phyloP scores from a whole-genome alignment of 2,797 vertebrate genomes.

The Macropodus opercularis region DNA sequence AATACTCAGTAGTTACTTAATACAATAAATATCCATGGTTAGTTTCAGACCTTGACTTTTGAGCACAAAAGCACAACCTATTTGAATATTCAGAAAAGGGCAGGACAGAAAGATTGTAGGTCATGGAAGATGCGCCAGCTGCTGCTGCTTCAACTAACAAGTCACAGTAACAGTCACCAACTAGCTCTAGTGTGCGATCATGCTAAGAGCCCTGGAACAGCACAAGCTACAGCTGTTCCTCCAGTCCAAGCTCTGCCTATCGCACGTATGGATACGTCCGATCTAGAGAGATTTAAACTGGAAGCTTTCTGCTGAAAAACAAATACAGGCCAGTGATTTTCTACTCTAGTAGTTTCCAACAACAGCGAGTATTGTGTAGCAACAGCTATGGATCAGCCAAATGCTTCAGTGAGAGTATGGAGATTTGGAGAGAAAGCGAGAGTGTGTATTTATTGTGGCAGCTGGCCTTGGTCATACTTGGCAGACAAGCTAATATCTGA shows the following conservation, averaged over 20 bases:
- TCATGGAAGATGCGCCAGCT: constrained; percentile 17
- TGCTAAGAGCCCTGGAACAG: neutral
- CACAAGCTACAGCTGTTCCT: neutral
- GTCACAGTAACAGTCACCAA: neutral
- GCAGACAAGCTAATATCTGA: constrained; percentile 51
- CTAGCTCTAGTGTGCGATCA: neutral
- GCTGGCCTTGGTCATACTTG: constrained; percentile 48
- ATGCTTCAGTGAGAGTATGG: constrained; percentile 1
- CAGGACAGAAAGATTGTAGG: neutral
- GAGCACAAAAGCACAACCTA: too few relatives aligned
- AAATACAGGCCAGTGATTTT: constrained; percentile 17
- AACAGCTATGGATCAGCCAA: constrained; percentile 7
- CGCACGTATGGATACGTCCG: neutral
- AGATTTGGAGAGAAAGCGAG: neutral
- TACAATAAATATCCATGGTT: too few relatives aligned
- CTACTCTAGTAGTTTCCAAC: constrained; percentile 1
- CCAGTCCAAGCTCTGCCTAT: neutral
- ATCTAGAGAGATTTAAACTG: neutral
- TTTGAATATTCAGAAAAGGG: constrained; percentile 2
- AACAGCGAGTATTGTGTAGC: neutral
- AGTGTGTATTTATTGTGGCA: constrained; percentile 36
- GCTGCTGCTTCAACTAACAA: neutral
- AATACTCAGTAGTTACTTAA: too few relatives aligned
- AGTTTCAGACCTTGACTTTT: too few relatives aligned
- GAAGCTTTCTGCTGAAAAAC: neutral